phyloP scores from a whole-genome alignment of 1,140 invertebrate species.

The Lepidurus packardi region DNA sequence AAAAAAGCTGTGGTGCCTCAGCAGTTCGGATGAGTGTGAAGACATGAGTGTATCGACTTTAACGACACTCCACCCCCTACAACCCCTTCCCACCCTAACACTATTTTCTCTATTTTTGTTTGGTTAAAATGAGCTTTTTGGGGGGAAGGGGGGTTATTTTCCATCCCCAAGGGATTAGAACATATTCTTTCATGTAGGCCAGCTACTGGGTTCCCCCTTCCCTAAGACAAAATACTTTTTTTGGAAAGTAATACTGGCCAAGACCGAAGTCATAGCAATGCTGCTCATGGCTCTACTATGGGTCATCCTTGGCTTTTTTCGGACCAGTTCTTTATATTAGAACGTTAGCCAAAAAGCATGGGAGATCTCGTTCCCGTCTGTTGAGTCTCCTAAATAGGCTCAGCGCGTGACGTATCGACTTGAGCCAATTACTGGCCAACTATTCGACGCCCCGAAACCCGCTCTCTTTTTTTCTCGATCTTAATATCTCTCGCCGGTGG shows the following conservation, averaged over 20 bases:
- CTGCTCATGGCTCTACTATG: constrained; percentile 9
- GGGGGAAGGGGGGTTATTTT: background rate
- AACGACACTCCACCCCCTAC: background rate
- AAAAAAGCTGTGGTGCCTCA: background rate
- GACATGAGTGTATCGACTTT: background rate
- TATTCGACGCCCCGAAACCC: constrained; percentile 10
- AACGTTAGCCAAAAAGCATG: background rate
- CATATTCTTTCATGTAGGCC: background rate
- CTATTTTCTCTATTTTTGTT: no score
- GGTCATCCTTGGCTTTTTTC: background rate
- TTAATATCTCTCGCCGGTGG: no score
- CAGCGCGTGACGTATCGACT: constrained; percentile 12
- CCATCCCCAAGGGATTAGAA: background rate
- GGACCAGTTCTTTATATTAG: background rate
- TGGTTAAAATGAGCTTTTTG: background rate
- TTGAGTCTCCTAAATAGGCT: constrained; percentile 19
- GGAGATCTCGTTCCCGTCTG: background rate
- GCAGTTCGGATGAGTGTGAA: background rate
- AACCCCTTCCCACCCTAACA: no score
- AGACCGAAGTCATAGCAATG: constrained; percentile 18
- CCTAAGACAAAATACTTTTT: constrained; percentile 14
- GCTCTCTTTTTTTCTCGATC: background rate
- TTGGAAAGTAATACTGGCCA: constrained; percentile 2
- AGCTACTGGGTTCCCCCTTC: background rate
- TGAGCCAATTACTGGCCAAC: constrained; percentile 1